Percentiles rank a stretch among this genome's conserved stretches.
phyloP scores from a whole-genome alignment of 1,140 invertebrate genomes.

The Pseudomyrmex flavicornis region DNA sequence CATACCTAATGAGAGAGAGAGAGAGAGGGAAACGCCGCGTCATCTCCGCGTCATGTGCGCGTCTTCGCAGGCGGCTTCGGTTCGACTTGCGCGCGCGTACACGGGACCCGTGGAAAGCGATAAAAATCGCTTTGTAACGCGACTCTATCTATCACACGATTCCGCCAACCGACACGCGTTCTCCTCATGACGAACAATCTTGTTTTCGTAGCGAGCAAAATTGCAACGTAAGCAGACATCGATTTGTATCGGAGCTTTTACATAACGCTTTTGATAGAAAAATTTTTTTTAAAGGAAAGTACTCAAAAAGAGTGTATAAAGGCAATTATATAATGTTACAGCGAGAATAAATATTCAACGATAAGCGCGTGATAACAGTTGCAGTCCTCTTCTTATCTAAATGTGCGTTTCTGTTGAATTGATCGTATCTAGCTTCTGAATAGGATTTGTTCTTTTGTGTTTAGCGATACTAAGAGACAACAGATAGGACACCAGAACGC shows the following conservation, averaged over 20 bases:
- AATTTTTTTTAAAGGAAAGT: slow-evolving; percentile 1
- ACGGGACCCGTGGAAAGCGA: not conserved
- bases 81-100: slow-evolving; percentile 20
- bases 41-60: slow-evolving; percentile 70
- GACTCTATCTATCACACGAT: slow-evolving; percentile 63
- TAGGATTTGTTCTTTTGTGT: not conserved
- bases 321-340: not conserved
- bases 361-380: not conserved
- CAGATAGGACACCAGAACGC: not conserved
- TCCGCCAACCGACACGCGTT: slow-evolving; percentile 40
- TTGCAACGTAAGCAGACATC: slow-evolving; percentile 53
- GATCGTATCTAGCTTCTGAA: not conserved
- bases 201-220: slow-evolving; percentile 28
- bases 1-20: slow-evolving; percentile 66
- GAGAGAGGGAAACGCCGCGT: slow-evolving; percentile 56
- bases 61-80: slow-evolving; percentile 68
- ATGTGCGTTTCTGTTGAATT: not conserved
- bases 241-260: slow-evolving; percentile 41
- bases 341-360: not conserved
- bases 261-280: not conserved
- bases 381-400: not conserved
- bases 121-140: slow-evolving; percentile 71
- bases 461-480: slow-evolving; percentile 18
- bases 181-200: slow-evolving; percentile 44
- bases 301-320: not conserved